phyloP scores from a whole-genome alignment of 2,888 invertebrate species.

The Rosalia funebris region DNA sequence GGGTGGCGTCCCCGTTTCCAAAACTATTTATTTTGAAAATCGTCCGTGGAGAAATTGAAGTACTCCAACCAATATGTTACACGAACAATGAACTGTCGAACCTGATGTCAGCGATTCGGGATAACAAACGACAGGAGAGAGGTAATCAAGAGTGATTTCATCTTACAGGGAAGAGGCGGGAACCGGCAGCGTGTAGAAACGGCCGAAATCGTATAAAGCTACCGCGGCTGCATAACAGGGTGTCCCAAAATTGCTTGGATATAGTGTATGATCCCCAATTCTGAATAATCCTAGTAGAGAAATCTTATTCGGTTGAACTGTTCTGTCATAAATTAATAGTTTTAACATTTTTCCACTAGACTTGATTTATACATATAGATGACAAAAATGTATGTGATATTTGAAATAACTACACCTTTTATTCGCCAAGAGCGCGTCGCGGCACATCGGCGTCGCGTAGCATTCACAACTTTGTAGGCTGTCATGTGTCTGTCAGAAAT shows the following conservation, averaged over 20 bases:
- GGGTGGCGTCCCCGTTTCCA: conserved; percentile 33
- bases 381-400: too few species aligned
- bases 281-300: too few species aligned
- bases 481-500: too few species aligned
- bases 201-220: conserved; percentile 40
- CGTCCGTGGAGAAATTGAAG: conserved; percentile 17
- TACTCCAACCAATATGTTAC: conserved; percentile 60
- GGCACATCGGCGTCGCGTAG: too few species aligned
- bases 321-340: too few species aligned
- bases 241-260: neutral
- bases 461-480: too few species aligned
- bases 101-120: conserved; percentile 64
- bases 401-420: too few species aligned
- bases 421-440: too few species aligned
- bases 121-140: conserved; percentile 61
- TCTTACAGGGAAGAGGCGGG: conserved; percentile 65
- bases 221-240: conserved; percentile 39
- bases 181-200: conserved; percentile 57
- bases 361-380: too few species aligned
- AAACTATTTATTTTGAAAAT: conserved; percentile 30
- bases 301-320: too few species aligned
- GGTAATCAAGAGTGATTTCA: conserved; percentile 63
- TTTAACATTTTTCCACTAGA: too few species aligned
- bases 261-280: too few species aligned
- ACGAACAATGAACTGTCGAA: conserved; percentile 64